phyloP scores from a whole-genome alignment of 2,888 invertebrate genomes.

The Ornithoptera alexandrae region DNA sequence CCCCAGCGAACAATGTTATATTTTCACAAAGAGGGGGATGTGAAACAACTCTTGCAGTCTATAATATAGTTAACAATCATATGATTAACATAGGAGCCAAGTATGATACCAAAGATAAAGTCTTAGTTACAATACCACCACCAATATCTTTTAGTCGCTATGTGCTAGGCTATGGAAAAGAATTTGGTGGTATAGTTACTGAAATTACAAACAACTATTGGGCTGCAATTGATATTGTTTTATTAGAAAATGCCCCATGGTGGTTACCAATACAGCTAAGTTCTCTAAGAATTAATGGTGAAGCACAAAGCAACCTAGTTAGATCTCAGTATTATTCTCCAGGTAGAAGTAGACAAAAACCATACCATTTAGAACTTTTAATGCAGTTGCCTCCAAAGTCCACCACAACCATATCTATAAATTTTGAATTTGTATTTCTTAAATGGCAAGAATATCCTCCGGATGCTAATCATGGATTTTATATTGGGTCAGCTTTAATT shows the following conservation, averaged over 20 bases:
- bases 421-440: conserved; percentile 96
- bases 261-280: conserved; percentile 94
- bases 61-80: conserved; percentile 80
- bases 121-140: conserved; percentile 77
- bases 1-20: conserved; percentile 80
- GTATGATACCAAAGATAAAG: conserved; percentile 67
- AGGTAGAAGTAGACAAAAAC: conserved; percentile 89
- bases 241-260: conserved; percentile 96
- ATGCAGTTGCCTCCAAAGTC: conserved; percentile 89
- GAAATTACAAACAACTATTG: conserved; percentile 91
- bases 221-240: conserved; percentile 86
- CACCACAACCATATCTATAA: conserved; percentile 88
- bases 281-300: conserved; percentile 86
- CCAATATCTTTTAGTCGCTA: conserved; percentile 90
- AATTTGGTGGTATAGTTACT: conserved; percentile 93
- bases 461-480: conserved; percentile 99
- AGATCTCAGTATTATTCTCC: conserved; percentile 82
- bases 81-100: conserved; percentile 86
- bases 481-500: conserved; percentile 93
- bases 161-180: conserved; percentile 94
- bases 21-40: conserved; percentile 85
- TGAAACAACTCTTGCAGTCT: conserved; percentile 84
- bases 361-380: conserved; percentile 93
- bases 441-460: conserved; percentile 99
- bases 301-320: conserved; percentile 79